Conservation (phyloP, 2,797 vertebrate genomes). For the Alcedo quadribrachys region DNA sequence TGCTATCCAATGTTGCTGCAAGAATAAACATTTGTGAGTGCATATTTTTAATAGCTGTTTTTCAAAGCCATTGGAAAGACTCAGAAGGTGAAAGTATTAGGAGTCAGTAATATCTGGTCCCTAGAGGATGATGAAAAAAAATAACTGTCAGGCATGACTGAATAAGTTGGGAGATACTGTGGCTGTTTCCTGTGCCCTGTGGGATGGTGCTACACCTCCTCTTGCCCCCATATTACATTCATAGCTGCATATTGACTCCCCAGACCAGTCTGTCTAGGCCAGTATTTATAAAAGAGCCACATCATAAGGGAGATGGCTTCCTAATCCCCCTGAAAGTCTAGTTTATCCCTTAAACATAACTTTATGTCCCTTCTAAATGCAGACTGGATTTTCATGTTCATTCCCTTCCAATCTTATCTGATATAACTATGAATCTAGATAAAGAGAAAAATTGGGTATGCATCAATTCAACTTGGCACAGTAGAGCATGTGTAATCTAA, state of each 20-base stretch:
- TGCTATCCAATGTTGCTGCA: background rate
- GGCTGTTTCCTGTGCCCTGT: background rate
- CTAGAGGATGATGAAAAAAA: background rate
- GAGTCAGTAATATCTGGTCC: background rate
- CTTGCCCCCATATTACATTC: background rate
- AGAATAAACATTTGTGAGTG: background rate
- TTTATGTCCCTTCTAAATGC: background rate
- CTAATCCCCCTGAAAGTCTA: background rate
- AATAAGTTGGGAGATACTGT: background rate
- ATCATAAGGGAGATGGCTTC: background rate
- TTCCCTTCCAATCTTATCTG: background rate
- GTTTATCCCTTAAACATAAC: background rate
- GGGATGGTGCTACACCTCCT: background rate
- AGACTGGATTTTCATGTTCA: constrained; percentile 1
- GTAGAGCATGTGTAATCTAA: background rate
- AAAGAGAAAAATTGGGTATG: background rate
- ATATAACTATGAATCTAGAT: background rate
- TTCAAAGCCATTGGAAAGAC: background rate
- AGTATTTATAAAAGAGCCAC: constrained; percentile 14
- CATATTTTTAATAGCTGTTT: background rate
- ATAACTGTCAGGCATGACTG: background rate
- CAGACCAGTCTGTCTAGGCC: background rate
- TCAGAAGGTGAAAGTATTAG: background rate
- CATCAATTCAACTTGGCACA: constrained; percentile 19
- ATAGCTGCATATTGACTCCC: background rate